These are phyloP conservation scores for Stegophylla sp. DNA, from an alignment of 2,888 invertebrate genomes.

Conservation along the genomic window DNA sequence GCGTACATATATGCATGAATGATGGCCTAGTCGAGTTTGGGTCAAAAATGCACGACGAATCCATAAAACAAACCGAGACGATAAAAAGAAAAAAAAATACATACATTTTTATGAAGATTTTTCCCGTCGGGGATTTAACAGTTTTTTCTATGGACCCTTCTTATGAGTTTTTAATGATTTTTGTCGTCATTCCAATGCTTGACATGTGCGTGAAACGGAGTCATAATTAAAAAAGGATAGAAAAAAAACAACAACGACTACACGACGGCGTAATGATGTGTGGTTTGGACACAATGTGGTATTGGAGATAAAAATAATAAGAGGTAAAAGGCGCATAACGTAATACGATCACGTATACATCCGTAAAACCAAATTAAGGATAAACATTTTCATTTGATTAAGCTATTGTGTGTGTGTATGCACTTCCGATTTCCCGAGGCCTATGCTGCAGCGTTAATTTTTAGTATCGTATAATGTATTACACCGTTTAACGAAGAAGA, in stretches of 20 bases:
- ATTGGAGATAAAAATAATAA: background rate
- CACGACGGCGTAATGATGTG: background rate
- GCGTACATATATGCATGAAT: constrained; percentile 16
- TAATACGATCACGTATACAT: constrained; percentile 18
- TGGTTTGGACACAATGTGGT: background rate
- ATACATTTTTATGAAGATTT: background rate
- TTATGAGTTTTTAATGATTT: constrained; percentile 15
- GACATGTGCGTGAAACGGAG: background rate
- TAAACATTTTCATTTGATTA: constrained; percentile 41
- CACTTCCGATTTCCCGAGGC: constrained; percentile 15
- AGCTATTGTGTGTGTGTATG: constrained; percentile 19
- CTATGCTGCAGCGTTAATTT: background rate
- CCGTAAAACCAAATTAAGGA: constrained; percentile 9
- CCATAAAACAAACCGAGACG: background rate
- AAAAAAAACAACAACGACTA: background rate
- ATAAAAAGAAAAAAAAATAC: background rate
- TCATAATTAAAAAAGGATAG: background rate
- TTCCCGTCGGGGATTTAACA: background rate
- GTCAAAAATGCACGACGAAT: constrained; percentile 7
- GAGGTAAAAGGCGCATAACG: constrained; percentile 12
- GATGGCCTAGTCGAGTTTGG: background rate
- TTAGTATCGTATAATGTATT: background rate
- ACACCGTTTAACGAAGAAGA: background rate
- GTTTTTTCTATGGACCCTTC: background rate
- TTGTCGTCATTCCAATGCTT: background rate